Evolutionary conservation across 64 coral and sea anemone genomes (phyloP), one percentile per base, ranked within the genome.

Genomic region (Pocillopora damicornis): DNA sequence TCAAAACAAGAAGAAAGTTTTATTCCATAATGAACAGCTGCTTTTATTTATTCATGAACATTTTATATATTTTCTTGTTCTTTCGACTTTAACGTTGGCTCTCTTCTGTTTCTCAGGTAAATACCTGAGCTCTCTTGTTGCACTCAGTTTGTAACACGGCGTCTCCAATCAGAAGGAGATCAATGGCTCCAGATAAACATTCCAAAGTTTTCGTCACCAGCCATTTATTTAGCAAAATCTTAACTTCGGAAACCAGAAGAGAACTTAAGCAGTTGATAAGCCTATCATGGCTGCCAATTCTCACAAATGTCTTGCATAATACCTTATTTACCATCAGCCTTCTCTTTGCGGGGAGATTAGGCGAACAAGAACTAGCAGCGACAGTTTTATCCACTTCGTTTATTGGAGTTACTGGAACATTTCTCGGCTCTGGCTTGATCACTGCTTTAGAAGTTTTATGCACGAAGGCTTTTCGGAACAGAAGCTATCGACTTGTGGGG

Each of bases 391-490:
- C 59, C 2, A 81, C 63, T 59, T 81, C 79, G 26, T 81, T 35
- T 30, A 81, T 81, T 16, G 60, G 59, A 5, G 11, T 81, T 16
- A 81, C 79, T 15, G 79, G 79, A 36, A 81, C 79, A 63, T 60
- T 81, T 35, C 14, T 63, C 16, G 79, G 79, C 13, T 81, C 79
- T 16, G 79, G 59, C 1, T 25, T 81, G 0, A 30, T 81, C 23
- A 81, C 79, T 63, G 79, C 79, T 35, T 15, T 81, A 13, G 79
- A 81, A 30, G 79, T 34, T 35, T 60, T 81, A 16, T 81, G 79
- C 62, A 34, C 59, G 10, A 59, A 81, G 13, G 79, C 79, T 1
- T 63, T 63, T 9, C 59, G 61, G n/a, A 60, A 14, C 34, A 25
- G 79, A 5, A 81, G 59, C 11, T 81, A 81, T 15, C 60, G 79